Evolutionary conservation across 2,113 vertebrate genomes (phyloP).

Genomic region (Lota lota): DNA sequence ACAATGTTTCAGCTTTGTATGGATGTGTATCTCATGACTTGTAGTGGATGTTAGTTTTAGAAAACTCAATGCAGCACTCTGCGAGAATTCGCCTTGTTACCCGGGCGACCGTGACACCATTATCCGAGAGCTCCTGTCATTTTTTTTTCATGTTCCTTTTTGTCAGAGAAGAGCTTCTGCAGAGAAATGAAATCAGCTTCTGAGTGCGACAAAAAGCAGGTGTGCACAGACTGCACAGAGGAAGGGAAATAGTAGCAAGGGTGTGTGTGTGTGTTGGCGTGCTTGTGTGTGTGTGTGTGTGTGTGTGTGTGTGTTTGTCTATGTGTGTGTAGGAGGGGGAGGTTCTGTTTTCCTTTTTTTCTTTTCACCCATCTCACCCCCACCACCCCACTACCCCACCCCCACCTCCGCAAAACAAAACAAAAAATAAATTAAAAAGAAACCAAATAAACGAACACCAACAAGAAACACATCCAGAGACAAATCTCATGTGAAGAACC

Average conservation of each 20-base stretch:
- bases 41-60: background rate
- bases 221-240: slow-evolving; percentile 15
- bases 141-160: slow-evolving; percentile 16
- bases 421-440: slow-evolving; percentile 25
- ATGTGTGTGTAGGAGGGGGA: slow-evolving; percentile 18
- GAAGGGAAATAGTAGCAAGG: slow-evolving; percentile 6
- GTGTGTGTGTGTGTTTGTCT: too few species aligned
- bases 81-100: slow-evolving; percentile 32
- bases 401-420: slow-evolving; percentile 12
- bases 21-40: background rate
- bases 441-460: slow-evolving; percentile 17
- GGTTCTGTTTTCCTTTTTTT: slow-evolving; percentile 23
- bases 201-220: slow-evolving; percentile 59
- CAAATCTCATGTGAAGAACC: slow-evolving; percentile 37
- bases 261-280: too few species aligned
- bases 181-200: slow-evolving; percentile 58
- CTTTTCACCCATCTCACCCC: too few species aligned
- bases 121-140: background rate
- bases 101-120: slow-evolving; percentile 19
- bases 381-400: too few species aligned
- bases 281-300: too few species aligned
- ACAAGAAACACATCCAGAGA: background rate
- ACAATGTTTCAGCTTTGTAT: background rate
- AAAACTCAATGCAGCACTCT: slow-evolving; percentile 4
- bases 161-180: slow-evolving; percentile 23